Evolutionary conservation across 2,113 vertebrate species (phyloP).

Genomic region (Melanerpes aurifrons): DNA sequence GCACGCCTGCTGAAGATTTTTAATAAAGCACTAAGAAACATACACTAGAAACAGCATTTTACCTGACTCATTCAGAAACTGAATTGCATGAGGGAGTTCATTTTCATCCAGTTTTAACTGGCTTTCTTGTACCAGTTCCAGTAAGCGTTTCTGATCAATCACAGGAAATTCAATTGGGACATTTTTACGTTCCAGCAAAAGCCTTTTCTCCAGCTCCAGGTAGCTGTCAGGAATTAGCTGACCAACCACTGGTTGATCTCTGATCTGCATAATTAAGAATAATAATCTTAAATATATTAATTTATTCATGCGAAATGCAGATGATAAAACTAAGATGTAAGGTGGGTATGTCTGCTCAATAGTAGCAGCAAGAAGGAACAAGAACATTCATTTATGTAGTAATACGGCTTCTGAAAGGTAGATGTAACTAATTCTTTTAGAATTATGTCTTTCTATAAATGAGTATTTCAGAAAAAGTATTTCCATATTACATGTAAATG

Average conservation of each 20-base stretch:
- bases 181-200: slow-evolving; percentile 84
- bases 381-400: neutral
- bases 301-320: neutral
- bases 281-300: slow-evolving; percentile 12
- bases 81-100: slow-evolving; percentile 90
- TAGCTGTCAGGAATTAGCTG: slow-evolving; percentile 97
- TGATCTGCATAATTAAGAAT: slow-evolving; percentile 81
- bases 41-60: neutral
- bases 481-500: neutral
- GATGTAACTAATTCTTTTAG: neutral
- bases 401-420: neutral
- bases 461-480: neutral
- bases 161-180: slow-evolving; percentile 90
- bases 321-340: neutral
- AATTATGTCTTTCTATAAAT: neutral
- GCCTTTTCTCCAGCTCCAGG: slow-evolving; percentile 89
- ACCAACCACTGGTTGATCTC: slow-evolving; percentile 93
- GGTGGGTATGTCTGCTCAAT: neutral
- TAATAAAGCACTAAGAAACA: neutral
- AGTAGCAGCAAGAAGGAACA: neutral
- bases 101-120: slow-evolving; percentile 92
- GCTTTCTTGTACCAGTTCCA: slow-evolving; percentile 87
- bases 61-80: slow-evolving; percentile 97
- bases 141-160: slow-evolving; percentile 81
- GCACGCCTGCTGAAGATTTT: neutral